phyloP scores from a whole-genome alignment of 2,113 vertebrate species.

The Petrocephalus microphthalmus region DNA sequence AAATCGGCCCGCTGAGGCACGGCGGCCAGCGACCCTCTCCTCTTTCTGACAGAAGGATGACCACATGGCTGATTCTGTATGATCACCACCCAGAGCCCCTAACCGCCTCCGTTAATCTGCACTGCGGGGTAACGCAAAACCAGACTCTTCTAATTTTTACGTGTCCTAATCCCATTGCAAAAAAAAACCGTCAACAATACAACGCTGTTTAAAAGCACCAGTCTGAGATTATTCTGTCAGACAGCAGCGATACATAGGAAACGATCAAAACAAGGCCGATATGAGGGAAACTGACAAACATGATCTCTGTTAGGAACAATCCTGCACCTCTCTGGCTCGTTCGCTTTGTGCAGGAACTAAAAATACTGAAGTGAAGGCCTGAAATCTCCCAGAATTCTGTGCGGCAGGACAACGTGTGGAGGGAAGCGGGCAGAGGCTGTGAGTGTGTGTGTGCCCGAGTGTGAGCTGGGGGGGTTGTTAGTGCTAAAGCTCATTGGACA shows the following conservation, averaged over 20 bases:
- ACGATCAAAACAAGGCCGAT: not conserved
- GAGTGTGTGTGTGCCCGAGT: not conserved
- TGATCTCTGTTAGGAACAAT: not conserved
- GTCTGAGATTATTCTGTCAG: not conserved
- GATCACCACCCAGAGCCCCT: not conserved
- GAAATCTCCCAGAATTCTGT: slow-evolving; percentile 31
- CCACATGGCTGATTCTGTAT: not conserved
- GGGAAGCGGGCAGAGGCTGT: not conserved
- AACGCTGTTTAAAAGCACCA: not conserved
- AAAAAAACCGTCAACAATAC: not conserved
- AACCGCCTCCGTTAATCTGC: not conserved
- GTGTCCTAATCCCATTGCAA: not conserved
- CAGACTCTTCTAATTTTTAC: not conserved
- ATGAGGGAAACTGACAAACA: not conserved
- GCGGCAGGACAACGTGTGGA: slow-evolving; percentile 5
- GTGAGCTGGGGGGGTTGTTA: slow-evolving; percentile 11
- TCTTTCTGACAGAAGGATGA: not conserved
- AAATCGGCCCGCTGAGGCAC: not conserved
- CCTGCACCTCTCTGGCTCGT: slow-evolving; percentile 34
- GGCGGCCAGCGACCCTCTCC: not conserved
- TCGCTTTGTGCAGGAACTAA: slow-evolving; percentile 45
- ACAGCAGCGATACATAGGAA: not conserved
- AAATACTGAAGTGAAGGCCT: slow-evolving; percentile 43
- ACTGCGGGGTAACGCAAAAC: not conserved
- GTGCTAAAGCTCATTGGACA: slow-evolving; percentile 18